Conservation (phyloP, 1,140 invertebrate genomes). For the Holcopasites calliopsidis region DNA sequence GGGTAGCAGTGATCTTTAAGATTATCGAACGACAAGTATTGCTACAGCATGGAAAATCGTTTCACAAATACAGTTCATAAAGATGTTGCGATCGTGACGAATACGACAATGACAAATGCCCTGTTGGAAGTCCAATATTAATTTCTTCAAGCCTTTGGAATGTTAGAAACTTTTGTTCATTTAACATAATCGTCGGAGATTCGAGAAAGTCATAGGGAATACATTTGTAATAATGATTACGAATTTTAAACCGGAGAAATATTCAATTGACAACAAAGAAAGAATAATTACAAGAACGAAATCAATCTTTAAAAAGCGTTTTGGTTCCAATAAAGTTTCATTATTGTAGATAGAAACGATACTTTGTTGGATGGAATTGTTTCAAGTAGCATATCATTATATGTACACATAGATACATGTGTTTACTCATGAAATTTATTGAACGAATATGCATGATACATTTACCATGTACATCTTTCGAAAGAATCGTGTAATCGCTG, state of each 20-base stretch:
- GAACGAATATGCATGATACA: slow-evolving; percentile 46
- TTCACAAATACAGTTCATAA: slow-evolving; percentile 8
- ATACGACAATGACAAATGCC: slow-evolving; percentile 4
- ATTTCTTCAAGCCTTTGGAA: slow-evolving; percentile 37
- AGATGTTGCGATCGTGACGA: not conserved
- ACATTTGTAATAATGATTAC: not conserved
- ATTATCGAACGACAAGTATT: slow-evolving; percentile 37
- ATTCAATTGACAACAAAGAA: not conserved
- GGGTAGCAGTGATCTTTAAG: slow-evolving; percentile 17
- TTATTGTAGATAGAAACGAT: slow-evolving; percentile 4
- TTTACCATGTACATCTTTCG: slow-evolving; percentile 44
- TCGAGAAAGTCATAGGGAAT: not conserved
- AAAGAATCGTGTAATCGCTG: slow-evolving; percentile 27
- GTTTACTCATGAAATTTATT: slow-evolving; percentile 48
- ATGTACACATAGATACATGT: slow-evolving; percentile 23
- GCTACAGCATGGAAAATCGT: slow-evolving; percentile 9
- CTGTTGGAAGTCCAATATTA: slow-evolving; percentile 4
- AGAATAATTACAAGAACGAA: not conserved
- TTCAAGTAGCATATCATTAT: slow-evolving; percentile 25
- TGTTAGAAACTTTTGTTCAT: slow-evolving; percentile 23
- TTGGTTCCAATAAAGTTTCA: not conserved
- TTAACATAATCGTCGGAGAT: not conserved
- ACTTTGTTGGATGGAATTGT: slow-evolving; percentile 34
- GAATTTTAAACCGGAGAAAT: not conserved
- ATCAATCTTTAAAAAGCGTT: not conserved